Base-by-base conservation (phyloP, 2,888 invertebrate species). In the Nebria brevicollis region DNA sequence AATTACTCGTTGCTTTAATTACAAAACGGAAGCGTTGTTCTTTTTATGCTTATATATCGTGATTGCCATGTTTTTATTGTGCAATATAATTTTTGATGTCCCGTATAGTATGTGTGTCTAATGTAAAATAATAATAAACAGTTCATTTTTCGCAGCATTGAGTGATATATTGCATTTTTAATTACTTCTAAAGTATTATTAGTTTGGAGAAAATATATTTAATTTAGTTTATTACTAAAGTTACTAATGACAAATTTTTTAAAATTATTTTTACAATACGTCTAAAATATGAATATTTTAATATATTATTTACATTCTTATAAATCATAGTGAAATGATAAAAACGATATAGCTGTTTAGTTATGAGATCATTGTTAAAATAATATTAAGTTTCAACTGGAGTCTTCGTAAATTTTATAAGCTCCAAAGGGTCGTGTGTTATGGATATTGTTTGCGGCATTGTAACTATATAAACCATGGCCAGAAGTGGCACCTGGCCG, bases 401-500 rank as follows among this genome's bases (percentile, higher is more conserved):
- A 81, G 84, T 89, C 89, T 83, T 89, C 89, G 82, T 89, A 87
- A 75, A 89, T 86, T 85, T 93, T 93, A 85, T 93, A 93, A 54
- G 90, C 88, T 68, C 93, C 93, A 85, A 93, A 93, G 0, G 93
- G 93, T 86, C 90, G 90, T 85, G 92, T 93, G 85, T 93, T 93
- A 86, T 93, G 93, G 84, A 93, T 92, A 86, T 93, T 93, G 86
- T 93, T 93, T 7, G 91, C 90, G 20, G 93, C 93, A 84, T 90
- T 89, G 86, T 93, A 91, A 0, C 93, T 92, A 85, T 93, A 93
- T 75, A 92, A 87, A 84, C 92, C 92, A 82, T 88, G 89, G 82
- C 90, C 90, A 75, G 80, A 83, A 20, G 83, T 72, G 54, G 7
- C 54, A 66, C 85, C 85, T 64, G 86, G 85, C 34, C 85, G 82